Conservation (phyloP, 1,140 invertebrate genomes). For the Leptinotarsa defecta region DNA sequence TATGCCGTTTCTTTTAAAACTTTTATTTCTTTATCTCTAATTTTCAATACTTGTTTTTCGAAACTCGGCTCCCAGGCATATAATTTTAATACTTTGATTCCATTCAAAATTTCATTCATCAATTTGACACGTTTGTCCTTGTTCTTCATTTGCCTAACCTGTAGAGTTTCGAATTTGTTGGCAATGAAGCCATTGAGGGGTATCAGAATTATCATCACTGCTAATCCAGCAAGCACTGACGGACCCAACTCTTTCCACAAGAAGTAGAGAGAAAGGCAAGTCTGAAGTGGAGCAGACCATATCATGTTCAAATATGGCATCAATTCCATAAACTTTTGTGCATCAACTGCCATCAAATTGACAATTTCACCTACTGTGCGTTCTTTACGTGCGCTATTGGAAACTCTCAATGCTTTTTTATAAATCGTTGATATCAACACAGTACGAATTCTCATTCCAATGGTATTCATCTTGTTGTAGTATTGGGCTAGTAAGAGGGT, state of each 20-base stretch:
- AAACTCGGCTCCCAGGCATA: slow-evolving; percentile 93
- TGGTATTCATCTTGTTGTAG: slow-evolving; percentile 87
- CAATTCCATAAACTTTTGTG: slow-evolving; percentile 83
- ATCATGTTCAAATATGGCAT: slow-evolving; percentile 92
- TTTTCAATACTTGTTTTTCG: slow-evolving; percentile 81
- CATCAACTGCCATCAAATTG: slow-evolving; percentile 91
- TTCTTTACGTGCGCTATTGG: slow-evolving; percentile 70
- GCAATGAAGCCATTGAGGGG: slow-evolving; percentile 90
- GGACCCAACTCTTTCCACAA: slow-evolving; percentile 84
- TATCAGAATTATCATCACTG: slow-evolving; percentile 90
- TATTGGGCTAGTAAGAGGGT: slow-evolving; percentile 89
- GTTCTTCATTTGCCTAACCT: slow-evolving; percentile 87
- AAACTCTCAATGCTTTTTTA: slow-evolving; percentile 82
- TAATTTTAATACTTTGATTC: slow-evolving; percentile 90
- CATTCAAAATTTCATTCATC: slow-evolving; percentile 93
- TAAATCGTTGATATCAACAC: slow-evolving; percentile 93
- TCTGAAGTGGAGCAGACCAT: slow-evolving; percentile 96
- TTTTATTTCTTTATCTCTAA: slow-evolving; percentile 82
- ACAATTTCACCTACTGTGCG: slow-evolving; percentile 61
- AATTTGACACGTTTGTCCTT: slow-evolving; percentile 92
- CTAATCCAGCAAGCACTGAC: slow-evolving; percentile 86
- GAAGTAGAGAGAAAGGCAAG: slow-evolving; percentile 84
- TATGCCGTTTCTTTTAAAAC: slow-evolving; percentile 84
- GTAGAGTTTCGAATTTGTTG: slow-evolving; percentile 78
- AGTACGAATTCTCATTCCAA: slow-evolving; percentile 90